A percentile compares a stretch with the other conserved stretches of the same genome.
These are phyloP conservation scores for Trachurus trachurus DNA, from an alignment of 2,797 vertebrate species.

Conservation along the genomic window DNA sequence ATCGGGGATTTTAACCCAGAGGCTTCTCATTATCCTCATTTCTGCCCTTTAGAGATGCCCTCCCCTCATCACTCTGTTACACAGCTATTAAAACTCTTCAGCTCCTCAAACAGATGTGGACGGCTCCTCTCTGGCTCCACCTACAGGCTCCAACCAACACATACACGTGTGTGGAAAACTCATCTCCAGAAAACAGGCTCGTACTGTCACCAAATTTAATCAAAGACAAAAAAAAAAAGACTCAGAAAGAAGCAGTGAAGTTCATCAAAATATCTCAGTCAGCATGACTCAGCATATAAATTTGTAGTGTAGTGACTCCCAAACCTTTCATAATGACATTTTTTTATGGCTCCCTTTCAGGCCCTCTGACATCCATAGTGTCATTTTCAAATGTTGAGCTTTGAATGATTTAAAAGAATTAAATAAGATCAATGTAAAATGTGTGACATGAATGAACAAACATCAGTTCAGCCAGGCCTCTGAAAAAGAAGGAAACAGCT, in stretches of 20 bases:
- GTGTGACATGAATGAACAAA: background rate
- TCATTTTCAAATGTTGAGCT: background rate
- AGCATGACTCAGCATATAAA: no score
- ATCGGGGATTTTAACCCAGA: conserved; percentile 47
- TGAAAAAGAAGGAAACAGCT: no score
- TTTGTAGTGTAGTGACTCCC: background rate
- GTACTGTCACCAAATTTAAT: background rate
- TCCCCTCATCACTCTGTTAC: conserved; percentile 21
- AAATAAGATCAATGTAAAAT: background rate
- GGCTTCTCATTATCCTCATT: conserved; percentile 69
- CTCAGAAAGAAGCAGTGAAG: no score
- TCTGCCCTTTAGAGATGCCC: conserved; percentile 64
- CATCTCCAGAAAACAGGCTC: background rate
- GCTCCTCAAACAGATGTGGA: conserved; percentile 9
- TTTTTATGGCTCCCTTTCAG: background rate
- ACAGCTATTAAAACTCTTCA: conserved; percentile 24
- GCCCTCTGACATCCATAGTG: background rate
- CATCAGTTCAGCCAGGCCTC: background rate
- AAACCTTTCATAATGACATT: background rate
- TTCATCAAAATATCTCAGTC: no score
- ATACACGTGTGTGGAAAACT: background rate
- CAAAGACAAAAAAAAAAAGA: no score
- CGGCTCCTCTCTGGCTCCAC: conserved; percentile 54
- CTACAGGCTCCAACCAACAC: conserved; percentile 40
- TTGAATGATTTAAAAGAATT: no score